Evolutionary conservation across 2,113 vertebrate species (phyloP), one percentile per base, ranked within the genome.

Genomic region (Colaptes auratus): DNA sequence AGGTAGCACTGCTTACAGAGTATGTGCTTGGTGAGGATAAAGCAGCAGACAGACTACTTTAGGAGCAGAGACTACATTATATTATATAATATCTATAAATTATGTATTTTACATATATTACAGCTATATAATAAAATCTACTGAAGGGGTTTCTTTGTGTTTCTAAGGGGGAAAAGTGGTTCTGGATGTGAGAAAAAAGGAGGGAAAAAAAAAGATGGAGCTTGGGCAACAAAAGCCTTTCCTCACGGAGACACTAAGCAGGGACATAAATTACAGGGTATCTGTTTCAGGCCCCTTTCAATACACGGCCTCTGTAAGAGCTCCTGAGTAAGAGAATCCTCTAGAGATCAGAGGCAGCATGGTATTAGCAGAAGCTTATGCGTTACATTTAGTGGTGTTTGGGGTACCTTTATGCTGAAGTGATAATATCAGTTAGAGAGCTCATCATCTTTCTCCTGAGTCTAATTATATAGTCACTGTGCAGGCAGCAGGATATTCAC

Each of bases 201-300:
- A 23, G 10, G 39, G 42, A 14, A 46, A 59, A 12, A 19, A 17
- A 70, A 27, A 8, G 30, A 71, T 72, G 69, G 70, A 44, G 10
- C 6, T 52, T 27, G 15, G 9, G 8, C 9, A 89, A 85, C 67
- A 83, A 89, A 90, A 42, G 15, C 65, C 53, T 92, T 87, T 88
- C 46, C 82, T 88, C 59, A 52, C 27, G 0, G 1, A 71, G 70
- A 53, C 35, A 65, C 76, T 73, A 50, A 82, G 50, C 52, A 56
- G 59, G 63, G 77, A 81, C 33, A 31, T 60, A 94, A 89, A 88
- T 92, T 89, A 86, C 27, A 58, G 66, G 84, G 61, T 96, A 55
- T 96, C 64, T 71, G 82, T 91, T 94, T 95, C 96, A 76, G 64
- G 73, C 63, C 39, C 35, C 88, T 96, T 89, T 94, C 86, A 77